These are phyloP conservation scores for Sesamia nonagrioides DNA, from an alignment of 1,140 invertebrate species.

Conservation along the genomic window DNA sequence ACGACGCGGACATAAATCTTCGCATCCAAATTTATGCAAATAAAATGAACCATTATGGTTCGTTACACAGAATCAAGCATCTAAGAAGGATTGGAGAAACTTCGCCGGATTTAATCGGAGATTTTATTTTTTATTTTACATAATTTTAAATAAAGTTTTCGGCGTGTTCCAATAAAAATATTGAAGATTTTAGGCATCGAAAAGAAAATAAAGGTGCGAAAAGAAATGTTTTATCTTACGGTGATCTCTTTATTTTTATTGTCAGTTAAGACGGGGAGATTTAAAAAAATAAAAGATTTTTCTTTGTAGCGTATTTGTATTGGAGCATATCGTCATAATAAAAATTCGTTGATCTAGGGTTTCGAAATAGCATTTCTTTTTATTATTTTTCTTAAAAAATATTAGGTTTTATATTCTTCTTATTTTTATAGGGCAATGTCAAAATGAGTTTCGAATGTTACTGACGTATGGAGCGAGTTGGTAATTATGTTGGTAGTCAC, in stretches of 20 bases:
- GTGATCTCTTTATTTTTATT: slow-evolving; percentile 45
- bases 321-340: slow-evolving; percentile 12
- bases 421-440: slow-evolving; percentile 1
- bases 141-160: slow-evolving; percentile 55
- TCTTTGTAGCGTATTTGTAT: background rate
- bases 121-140: slow-evolving; percentile 69
- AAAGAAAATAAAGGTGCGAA: slow-evolving; percentile 39
- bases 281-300: slow-evolving; percentile 17
- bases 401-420: background rate
- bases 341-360: slow-evolving; percentile 35
- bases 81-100: slow-evolving; percentile 71
- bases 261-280: slow-evolving; percentile 27
- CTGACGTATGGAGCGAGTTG: background rate
- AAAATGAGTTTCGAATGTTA: slow-evolving; percentile 11
- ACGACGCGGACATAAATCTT: slow-evolving; percentile 70
- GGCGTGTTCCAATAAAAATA: slow-evolving; percentile 33
- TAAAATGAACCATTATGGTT: slow-evolving; percentile 79
- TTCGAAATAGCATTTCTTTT: background rate
- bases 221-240: slow-evolving; percentile 41
- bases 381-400: slow-evolving; percentile 27
- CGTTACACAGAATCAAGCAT: slow-evolving; percentile 76
- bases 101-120: slow-evolving; percentile 64
- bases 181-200: slow-evolving; percentile 11
- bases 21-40: slow-evolving; percentile 82
- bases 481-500: slow-evolving; percentile 47